phyloP scores from a whole-genome alignment of 2,797 vertebrate species.

The Falco concolor region DNA sequence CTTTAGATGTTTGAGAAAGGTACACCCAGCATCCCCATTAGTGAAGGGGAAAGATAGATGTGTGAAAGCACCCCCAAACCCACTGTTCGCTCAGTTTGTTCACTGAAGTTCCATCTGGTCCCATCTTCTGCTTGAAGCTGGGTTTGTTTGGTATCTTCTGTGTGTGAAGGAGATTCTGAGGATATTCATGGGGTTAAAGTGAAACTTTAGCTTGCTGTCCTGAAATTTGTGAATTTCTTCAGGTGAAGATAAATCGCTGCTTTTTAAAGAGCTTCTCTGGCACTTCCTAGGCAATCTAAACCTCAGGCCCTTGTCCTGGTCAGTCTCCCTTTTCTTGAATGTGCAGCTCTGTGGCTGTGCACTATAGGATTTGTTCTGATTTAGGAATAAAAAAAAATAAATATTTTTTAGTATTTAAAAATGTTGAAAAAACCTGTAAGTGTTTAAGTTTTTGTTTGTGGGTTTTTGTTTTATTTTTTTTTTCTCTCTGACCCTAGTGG shows the following conservation, averaged over 20 bases:
- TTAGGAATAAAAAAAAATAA: neutral
- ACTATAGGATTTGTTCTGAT: neutral
- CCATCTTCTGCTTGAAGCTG: neutral
- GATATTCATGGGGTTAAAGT: neutral
- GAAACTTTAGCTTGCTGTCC: neutral
- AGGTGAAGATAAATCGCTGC: neutral
- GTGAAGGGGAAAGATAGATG: neutral
- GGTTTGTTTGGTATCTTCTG: neutral
- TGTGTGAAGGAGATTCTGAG: neutral
- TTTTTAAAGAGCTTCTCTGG: neutral
- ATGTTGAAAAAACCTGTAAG: neutral
- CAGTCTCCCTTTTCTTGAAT: neutral
- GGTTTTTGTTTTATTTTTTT: too few species aligned
- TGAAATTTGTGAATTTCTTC: neutral
- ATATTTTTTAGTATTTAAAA: neutral
- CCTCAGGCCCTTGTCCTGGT: neutral
- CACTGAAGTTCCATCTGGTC: neutral
- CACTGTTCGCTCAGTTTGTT: neutral
- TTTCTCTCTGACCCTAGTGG: neutral
- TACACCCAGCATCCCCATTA: neutral
- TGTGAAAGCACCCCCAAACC: neutral
- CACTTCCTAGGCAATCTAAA: neutral
- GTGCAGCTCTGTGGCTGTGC: neutral
- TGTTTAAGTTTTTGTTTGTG: neutral
- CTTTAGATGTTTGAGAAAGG: neutral